phyloP scores from a whole-genome alignment of 2,888 invertebrate genomes.

The Alcis repandata region DNA sequence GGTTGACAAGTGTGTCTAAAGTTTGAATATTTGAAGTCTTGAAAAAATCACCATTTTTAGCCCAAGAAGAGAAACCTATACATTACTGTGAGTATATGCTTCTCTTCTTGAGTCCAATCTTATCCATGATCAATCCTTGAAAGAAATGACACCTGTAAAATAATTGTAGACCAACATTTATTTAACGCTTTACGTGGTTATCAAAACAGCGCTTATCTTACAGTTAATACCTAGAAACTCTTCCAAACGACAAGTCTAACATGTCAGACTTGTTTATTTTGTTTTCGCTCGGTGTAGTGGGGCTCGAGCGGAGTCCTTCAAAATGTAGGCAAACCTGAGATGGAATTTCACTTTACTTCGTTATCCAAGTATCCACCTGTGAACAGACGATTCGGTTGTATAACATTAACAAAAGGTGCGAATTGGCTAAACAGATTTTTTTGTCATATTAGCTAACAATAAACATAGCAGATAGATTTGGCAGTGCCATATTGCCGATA shows the following conservation, averaged over 20 bases:
- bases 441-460: not conserved
- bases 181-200: conserved; percentile 5
- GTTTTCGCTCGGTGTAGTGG: conserved; percentile 42
- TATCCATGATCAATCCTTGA: not conserved
- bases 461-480: not conserved
- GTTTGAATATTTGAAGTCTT: too few relatives aligned
- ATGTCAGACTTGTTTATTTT: conserved; percentile 42
- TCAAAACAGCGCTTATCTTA: conserved; percentile 14
- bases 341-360: conserved; percentile 49
- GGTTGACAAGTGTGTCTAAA: too few relatives aligned
- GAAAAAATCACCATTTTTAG: too few relatives aligned
- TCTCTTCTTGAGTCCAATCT: too few relatives aligned
- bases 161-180: not conserved
- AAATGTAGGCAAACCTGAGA: conserved; percentile 46
- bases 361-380: conserved; percentile 29
- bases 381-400: conserved; percentile 47
- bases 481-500: not conserved
- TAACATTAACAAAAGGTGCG: conserved; percentile 40
- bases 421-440: not conserved
- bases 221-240: conserved; percentile 23
- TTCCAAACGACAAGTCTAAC: conserved; percentile 25
- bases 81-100: too few relatives aligned
- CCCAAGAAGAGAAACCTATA: too few relatives aligned
- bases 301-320: conserved; percentile 42
- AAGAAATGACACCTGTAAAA: not conserved